Conservation (phyloP, 2,888 invertebrate species). For the Philereme vetulata region DNA sequence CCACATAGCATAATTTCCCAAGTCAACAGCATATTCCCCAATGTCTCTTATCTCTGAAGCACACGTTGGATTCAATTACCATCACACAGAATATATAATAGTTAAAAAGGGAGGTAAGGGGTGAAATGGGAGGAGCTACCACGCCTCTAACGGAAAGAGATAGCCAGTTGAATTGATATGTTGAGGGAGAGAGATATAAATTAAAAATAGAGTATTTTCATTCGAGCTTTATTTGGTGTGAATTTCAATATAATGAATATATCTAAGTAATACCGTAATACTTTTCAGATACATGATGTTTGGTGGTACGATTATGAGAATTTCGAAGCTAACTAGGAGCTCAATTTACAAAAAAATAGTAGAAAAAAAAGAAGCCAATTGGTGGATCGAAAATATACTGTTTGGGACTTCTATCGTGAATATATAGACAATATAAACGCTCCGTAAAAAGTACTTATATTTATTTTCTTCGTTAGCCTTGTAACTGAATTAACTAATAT, state of each 20-base stretch:
- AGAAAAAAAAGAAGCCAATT: no score
- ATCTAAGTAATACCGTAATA: neutral
- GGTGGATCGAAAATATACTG: no score
- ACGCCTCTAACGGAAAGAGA: constrained; percentile 30
- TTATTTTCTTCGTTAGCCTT: no score
- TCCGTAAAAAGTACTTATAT: no score
- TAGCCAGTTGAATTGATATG: neutral
- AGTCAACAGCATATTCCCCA: constrained; percentile 16
- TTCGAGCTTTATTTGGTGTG: constrained; percentile 1
- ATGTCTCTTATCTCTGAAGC: constrained; percentile 33
- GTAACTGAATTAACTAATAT: no score
- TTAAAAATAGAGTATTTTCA: constrained; percentile 7
- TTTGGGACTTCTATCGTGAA: no score
- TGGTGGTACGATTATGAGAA: no score
- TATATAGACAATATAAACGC: no score
- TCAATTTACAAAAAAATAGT: no score
- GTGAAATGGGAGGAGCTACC: constrained; percentile 26
- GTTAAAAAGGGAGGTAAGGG: constrained; percentile 12
- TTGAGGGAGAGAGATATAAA: constrained; percentile 3
- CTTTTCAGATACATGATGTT: no score
- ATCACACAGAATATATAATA: constrained; percentile 18
- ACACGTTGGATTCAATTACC: constrained; percentile 36
- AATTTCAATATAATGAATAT: neutral
- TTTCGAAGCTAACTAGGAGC: no score
- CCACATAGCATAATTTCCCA: constrained; percentile 1